Evolutionary conservation across 2,113 vertebrate genomes (phyloP), one percentile per base, ranked within the genome.

Genomic region (Aspiorhynchus laticeps): DNA sequence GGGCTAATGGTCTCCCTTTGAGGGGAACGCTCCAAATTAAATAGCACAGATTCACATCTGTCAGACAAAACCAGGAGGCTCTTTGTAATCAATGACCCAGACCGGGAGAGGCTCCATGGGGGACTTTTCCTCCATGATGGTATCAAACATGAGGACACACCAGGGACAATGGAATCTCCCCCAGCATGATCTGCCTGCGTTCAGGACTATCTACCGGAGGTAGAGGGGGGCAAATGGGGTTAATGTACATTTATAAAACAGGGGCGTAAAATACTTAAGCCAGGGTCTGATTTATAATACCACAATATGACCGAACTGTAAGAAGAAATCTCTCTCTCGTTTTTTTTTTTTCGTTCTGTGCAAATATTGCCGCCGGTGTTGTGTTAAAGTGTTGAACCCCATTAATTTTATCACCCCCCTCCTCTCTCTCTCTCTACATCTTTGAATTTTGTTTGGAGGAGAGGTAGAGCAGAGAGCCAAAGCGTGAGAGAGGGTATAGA

Each of bases 291-390:
- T 97, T 97, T 96, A 97, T 96, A 97, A 97, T 94, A 94, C 93
- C 93, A 92, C 88, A 94, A 95, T 96, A 97, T 96, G 92, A 97
- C 95, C 94, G 94, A 96, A 97, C 96, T 96, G 96, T 96, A 93
- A 93, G 93, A 91, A 92, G 94, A 94, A 94, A 88, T 85, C 85
- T 86, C 87, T 71, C 53, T 26, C 74, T 33, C 12, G 11, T 7
- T 4, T 12, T 8, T 71, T 65, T 89, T 76, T 43, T 21, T 59
- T 67, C 80, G 83, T 90, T 96, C 96, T 97, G 95, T 96, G 96
- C 96, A 98, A 98, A 99, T 95, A 97, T 96, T 97, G 97, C 97
- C 97, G 96, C 96, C 91, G 97, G 97, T 97, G 97, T 98, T 97
- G 96, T 96, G 93, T 94, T 94, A 97, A 97, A 98, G 97, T 96